Evolutionary conservation across 2,797 vertebrate species (phyloP), one percentile per base, ranked within the genome.

Genomic region (Scyliorhinus canicula): DNA sequence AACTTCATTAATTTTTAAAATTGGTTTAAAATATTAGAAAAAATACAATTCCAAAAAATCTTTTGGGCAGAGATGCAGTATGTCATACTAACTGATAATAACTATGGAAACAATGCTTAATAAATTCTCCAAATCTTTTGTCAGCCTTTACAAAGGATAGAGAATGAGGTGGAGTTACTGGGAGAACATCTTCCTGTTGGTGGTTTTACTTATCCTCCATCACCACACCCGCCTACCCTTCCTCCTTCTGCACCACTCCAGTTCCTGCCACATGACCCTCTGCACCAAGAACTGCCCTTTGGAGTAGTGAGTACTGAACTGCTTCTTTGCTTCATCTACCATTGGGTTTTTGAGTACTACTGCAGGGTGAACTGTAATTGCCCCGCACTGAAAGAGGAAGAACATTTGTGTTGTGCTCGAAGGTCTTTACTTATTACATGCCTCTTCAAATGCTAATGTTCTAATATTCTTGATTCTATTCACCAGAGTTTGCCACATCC

Each of bases 141-240:
- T 50, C 95, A 99, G 99, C 99, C 99, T 5, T 97, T 99, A 96
- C 99, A 99, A 96, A 98, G 98, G 96, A 99, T 99, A 95, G 99
- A 99, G 96, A 99, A 99, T 95, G 99, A 99, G 95, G 99, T 99
- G 94, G 99, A 99, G 95, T 97, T 99, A 95, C 97, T 99, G 95
- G 98, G 98, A 95, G 99, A 99, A 95, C 99, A 99, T 97, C 97
- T 99, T 96, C 98, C 98, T 79, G 98, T 99, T 26, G 98, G 98
- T 95, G 98, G 98, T 95, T 99, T 99, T 96, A 98, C 97, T 95
- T 99, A 99, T 79, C 97, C 98, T 95, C 98, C 98, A 35, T 98
- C 98, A 95, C 98, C 97, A 95, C 98, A 99, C 96, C 98, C 97
- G 69, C 96, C 98, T 96, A 96, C 98, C 90, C 97, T 99, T 96